phyloP scores from a whole-genome alignment of 2,113 vertebrate species.

The Todiramphus saurophagus region DNA sequence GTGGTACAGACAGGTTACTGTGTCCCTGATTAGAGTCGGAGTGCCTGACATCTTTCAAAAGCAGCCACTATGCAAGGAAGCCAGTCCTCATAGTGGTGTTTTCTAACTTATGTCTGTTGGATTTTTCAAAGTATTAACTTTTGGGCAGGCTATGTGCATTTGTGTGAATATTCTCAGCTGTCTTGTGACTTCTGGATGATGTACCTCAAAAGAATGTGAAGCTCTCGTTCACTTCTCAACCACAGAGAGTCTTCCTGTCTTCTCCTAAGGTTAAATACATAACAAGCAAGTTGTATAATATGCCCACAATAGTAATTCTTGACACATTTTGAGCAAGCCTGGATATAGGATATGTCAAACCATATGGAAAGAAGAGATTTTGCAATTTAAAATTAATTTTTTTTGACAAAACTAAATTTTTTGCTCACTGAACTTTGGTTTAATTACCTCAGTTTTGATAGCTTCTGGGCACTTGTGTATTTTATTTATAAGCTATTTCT shows the following conservation, averaged over 20 bases:
- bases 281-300: slow-evolving; percentile 52
- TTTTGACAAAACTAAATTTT: background rate
- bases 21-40: background rate
- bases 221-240: background rate
- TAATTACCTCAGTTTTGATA: background rate
- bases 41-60: background rate
- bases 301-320: slow-evolving; percentile 52
- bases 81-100: accelerated
- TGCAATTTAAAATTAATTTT: background rate
- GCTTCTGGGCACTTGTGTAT: background rate
- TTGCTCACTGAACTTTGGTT: background rate
- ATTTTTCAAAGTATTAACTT: background rate
- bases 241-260: background rate
- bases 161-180: background rate
- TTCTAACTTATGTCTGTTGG: background rate
- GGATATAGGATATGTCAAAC: slow-evolving; percentile 23
- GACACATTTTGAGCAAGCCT: slow-evolving; percentile 45
- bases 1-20: background rate
- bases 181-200: background rate
- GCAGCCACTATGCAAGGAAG: background rate
- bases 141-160: accelerated
- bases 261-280: slow-evolving; percentile 14
- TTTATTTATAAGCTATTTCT: background rate
- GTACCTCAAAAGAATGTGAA: background rate
- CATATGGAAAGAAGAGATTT: slow-evolving; percentile 48